phyloP scores from a whole-genome alignment of 2,797 vertebrate species.

The Notolepis coatsorum region DNA sequence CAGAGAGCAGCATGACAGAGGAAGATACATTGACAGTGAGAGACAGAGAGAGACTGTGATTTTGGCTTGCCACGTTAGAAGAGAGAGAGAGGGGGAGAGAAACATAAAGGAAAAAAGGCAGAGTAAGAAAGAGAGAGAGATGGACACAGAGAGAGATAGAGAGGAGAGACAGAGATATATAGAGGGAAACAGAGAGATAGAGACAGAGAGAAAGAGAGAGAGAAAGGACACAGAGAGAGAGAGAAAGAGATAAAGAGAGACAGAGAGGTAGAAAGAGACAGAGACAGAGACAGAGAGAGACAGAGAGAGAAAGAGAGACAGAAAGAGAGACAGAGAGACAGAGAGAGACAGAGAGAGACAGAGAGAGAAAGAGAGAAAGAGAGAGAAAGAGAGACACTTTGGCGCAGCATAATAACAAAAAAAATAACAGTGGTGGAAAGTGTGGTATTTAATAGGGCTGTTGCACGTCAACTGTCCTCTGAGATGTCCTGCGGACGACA shows the following conservation, averaged over 20 bases:
- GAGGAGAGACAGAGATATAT: neutral
- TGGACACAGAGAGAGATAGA: neutral
- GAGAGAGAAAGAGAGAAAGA: constrained; percentile 22
- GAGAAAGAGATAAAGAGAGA: neutral
- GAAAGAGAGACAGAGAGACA: constrained; percentile 8
- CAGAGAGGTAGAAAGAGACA: neutral
- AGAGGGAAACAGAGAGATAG: neutral
- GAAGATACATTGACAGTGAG: neutral
- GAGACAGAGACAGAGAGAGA: neutral
- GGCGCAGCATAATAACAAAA: constrained; percentile 65
- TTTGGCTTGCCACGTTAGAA: too few relatives aligned
- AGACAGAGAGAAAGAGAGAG: neutral
- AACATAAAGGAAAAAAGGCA: neutral
- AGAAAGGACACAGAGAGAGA: neutral
- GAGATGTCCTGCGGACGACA: constrained; percentile 54
- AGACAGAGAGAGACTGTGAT: neutral
- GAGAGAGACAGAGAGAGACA: neutral
- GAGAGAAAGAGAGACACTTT: constrained; percentile 41
- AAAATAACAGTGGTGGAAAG: constrained; percentile 61
- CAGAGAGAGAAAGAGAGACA: neutral
- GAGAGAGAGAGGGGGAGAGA: neutral
- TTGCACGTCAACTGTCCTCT: constrained; percentile 53
- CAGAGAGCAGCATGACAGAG: neutral
- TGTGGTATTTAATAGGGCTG: constrained; percentile 76
- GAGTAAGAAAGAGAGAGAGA: neutral